Evolutionary conservation across 2,888 invertebrate genomes (phyloP).

Genomic region (Ariolimax columbianus): DNA sequence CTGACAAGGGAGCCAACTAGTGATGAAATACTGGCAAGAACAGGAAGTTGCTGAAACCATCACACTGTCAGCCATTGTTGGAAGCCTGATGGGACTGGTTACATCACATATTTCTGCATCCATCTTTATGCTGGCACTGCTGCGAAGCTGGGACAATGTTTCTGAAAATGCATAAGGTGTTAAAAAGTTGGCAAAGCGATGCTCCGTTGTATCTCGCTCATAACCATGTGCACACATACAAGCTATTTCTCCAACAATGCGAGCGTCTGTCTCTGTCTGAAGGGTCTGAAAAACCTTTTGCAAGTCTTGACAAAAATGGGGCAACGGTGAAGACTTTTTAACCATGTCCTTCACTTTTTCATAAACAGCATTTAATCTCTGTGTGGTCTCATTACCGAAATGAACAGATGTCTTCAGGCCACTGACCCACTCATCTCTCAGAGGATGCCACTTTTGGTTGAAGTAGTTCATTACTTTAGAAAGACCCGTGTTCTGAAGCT

Average conservation of each 20-base stretch:
- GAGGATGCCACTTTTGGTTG: constrained; percentile 36
- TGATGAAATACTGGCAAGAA: constrained; percentile 39
- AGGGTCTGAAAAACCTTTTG: constrained; percentile 25
- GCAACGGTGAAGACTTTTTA: constrained; percentile 35
- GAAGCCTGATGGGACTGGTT: constrained; percentile 28
- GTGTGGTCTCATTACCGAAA: constrained; percentile 33
- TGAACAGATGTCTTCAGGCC: constrained; percentile 36
- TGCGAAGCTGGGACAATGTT: not conserved
- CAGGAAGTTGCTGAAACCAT: constrained; percentile 38
- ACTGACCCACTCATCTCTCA: constrained; percentile 40
- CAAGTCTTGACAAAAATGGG: constrained; percentile 37
- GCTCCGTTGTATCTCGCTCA: constrained; percentile 18
- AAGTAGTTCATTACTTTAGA: constrained; percentile 39
- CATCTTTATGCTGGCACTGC: constrained; percentile 12
- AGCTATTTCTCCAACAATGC: constrained; percentile 2
- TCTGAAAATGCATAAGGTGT: constrained; percentile 33
- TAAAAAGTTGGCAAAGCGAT: constrained; percentile 27
- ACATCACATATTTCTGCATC: constrained; percentile 41
- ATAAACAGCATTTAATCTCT: constrained; percentile 18
- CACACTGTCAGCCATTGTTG: not conserved
- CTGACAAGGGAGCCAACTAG: constrained; percentile 31
- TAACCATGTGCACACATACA: not conserved
- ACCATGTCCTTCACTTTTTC: constrained; percentile 25
- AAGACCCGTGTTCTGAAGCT: constrained; percentile 33
- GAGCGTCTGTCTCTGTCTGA: constrained; percentile 25